These are phyloP conservation scores for Meleagris gallopavo DNA, from an alignment of 2,113 vertebrate species.

Conservation along the genomic window DNA sequence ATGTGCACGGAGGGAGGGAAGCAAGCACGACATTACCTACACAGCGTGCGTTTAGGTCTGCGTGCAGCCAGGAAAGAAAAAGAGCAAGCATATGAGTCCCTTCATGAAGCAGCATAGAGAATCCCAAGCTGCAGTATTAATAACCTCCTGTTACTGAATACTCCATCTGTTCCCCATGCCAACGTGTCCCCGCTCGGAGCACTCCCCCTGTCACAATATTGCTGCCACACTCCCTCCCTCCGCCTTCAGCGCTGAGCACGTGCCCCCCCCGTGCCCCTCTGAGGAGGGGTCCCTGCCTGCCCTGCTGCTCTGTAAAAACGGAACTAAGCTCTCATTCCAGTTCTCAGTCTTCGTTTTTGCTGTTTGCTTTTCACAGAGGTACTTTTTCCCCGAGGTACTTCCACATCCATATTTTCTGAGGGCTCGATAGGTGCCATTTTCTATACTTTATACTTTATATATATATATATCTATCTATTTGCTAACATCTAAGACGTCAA, in stretches of 20 bases:
- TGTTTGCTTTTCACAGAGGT: neutral
- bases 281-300: constrained; percentile 22
- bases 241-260: constrained; percentile 49
- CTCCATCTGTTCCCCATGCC: constrained; percentile 76
- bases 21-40: neutral
- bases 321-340: neutral
- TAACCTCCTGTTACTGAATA: constrained; percentile 76
- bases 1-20: neutral
- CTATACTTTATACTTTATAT: neutral
- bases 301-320: neutral
- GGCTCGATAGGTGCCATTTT: constrained; percentile 5
- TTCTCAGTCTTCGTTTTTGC: neutral
- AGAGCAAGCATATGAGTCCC: constrained; percentile 75
- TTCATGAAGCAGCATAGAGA: constrained; percentile 58
- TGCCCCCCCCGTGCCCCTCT: constrained; percentile 37
- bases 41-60: neutral
- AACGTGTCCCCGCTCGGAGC: constrained; percentile 74
- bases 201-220: constrained; percentile 78
- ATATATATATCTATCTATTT: neutral
- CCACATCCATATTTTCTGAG: neutral
- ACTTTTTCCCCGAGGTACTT: neutral
- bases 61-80: constrained; percentile 53
- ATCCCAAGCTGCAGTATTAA: constrained; percentile 77
- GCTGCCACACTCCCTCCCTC: constrained; percentile 69
- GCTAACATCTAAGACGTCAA: constrained; percentile 29